These are phyloP conservation scores for Gymnopithys bicolor DNA, from an alignment of 2,797 vertebrate species.

Conservation along the genomic window DNA sequence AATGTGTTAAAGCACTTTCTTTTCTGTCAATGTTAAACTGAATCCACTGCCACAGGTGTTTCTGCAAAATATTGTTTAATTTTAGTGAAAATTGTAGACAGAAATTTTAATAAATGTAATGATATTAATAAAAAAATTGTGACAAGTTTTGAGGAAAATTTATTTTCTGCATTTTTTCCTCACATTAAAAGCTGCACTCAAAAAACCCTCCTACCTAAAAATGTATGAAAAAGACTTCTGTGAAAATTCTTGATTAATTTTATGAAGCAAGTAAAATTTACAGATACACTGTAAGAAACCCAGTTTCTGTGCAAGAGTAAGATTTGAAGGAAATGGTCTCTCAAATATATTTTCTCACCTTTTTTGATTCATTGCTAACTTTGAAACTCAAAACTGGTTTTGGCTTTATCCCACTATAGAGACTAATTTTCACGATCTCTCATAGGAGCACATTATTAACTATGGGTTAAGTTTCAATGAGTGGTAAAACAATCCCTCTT, in stretches of 20 bases:
- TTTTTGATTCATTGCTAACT: not conserved
- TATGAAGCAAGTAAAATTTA: not conserved
- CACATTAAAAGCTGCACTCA: not conserved
- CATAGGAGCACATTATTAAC: not conserved
- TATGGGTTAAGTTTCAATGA: conserved; percentile 16
- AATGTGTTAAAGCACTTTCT: not conserved
- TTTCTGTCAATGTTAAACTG: not conserved
- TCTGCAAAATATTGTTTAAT: not conserved
- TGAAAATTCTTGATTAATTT: not conserved
- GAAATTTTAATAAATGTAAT: not conserved
- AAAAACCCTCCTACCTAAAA: not conserved
- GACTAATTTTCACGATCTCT: not conserved
- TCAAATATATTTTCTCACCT: not conserved
- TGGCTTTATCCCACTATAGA: not conserved
- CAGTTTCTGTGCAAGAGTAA: not conserved
- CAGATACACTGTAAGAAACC: not conserved
- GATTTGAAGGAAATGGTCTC: not conserved
- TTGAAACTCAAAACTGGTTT: conserved; percentile 5
- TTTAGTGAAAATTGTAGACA: not conserved
- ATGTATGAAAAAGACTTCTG: not conserved
- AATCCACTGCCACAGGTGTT: not conserved
- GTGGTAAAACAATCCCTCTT: not conserved
- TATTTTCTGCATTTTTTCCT: not conserved
- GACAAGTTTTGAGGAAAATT: not conserved
- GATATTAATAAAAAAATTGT: not conserved